A percentile compares a stretch with the other conserved stretches of the same genome.
Evolutionary conservation across 2,797 vertebrate species (phyloP).

Genomic region (Scolopax rusticola): DNA sequence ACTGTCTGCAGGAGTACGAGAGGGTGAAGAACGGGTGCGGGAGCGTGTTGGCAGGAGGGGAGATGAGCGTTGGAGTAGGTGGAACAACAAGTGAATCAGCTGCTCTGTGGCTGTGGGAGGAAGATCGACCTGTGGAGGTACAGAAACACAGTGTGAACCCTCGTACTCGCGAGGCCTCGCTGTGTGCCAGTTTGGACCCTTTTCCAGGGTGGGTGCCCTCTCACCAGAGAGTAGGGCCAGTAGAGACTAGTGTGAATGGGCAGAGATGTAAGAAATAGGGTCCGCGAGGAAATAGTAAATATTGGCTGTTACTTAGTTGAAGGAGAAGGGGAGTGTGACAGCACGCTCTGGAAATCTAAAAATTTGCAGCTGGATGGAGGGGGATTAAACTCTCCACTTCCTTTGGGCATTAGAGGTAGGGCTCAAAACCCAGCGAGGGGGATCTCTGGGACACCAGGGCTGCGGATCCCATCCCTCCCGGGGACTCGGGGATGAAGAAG

Average conservation of each 20-base stretch:
- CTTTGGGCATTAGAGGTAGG: neutral
- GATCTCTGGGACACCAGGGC: rapidly evolving
- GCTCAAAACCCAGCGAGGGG: rapidly evolving
- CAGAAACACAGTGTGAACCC: rapidly evolving
- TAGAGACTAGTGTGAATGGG: rapidly evolving
- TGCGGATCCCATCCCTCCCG: neutral
- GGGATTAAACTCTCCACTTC: neutral
- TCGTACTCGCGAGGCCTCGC: rapidly evolving
- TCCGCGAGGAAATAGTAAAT: rapidly evolving
- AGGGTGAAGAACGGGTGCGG: neutral
- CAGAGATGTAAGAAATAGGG: neutral
- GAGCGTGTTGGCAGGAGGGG: neutral
- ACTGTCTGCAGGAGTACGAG: neutral
- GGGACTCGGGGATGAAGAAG: neutral
- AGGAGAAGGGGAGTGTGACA: neutral
- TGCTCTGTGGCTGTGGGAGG: neutral
- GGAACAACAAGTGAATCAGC: neutral
- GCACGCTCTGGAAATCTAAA: neutral
- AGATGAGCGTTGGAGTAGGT: neutral
- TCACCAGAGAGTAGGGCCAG: neutral
- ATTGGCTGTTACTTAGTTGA: neutral
- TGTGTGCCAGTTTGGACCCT: neutral
- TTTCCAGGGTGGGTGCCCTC: rapidly evolving
- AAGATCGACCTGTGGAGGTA: neutral
- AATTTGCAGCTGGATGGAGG: neutral